These are phyloP conservation scores for Pteronotus mesoamericanus DNA, from an alignment of 2,797 vertebrate genomes.

Conservation along the genomic window DNA sequence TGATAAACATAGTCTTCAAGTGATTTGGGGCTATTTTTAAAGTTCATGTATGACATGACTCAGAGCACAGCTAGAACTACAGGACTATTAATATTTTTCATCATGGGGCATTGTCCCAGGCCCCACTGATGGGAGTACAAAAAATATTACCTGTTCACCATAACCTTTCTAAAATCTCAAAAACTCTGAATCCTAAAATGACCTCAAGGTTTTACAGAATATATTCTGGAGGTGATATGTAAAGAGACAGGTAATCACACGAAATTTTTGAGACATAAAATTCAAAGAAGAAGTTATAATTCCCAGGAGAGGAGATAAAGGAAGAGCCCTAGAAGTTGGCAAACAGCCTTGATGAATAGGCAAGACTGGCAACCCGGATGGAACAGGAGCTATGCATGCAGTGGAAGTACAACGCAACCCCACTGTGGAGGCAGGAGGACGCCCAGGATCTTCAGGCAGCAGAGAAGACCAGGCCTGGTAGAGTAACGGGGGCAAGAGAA, in stretches of 20 bases:
- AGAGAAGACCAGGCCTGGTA: no score
- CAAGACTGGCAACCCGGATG: background rate
- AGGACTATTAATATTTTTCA: background rate
- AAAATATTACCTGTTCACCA: background rate
- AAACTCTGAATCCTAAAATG: background rate
- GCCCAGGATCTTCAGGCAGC: no score
- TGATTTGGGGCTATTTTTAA: background rate
- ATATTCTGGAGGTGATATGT: background rate
- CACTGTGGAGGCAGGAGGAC: fast-evolving
- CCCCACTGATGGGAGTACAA: background rate
- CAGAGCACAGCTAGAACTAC: background rate
- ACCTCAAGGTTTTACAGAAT: background rate
- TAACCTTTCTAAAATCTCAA: background rate
- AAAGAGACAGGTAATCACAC: background rate
- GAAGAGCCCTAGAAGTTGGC: background rate
- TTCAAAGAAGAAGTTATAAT: background rate
- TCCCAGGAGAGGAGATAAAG: background rate
- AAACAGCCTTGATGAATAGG: background rate
- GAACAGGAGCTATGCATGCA: no score
- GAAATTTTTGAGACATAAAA: background rate
- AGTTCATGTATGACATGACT: background rate
- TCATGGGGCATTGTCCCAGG: background rate
- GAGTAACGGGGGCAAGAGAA: no score
- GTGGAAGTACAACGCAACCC: background rate
- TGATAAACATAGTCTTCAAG: background rate